Evolutionary conservation across 2,888 invertebrate genomes (phyloP), one percentile per base, ranked within the genome.

Genomic region (Frankliniella intonsa): DNA sequence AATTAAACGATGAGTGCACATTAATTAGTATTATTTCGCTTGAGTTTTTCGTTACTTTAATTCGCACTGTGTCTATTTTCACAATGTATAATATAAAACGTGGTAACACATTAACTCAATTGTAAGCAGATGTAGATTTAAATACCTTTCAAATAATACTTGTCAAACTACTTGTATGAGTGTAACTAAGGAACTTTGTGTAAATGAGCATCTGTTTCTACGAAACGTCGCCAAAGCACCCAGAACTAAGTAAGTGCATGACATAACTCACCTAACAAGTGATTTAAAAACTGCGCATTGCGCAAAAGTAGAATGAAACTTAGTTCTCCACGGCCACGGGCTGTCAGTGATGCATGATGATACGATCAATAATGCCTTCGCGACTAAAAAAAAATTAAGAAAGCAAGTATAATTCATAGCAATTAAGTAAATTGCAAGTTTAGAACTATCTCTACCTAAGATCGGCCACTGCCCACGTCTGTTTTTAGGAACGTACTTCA

Each of bases 401-500:
- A 65, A 22, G 3, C 27, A 50, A 80, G 51, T n/a, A 25, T 9
- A 76, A 76, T 79, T 14, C 14, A 62, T 14, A 62, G 38, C 51
- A 80, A 80, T 69, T 76, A 82, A 81, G 62, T 8, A 12, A 82
- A 69, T 55, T 81, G 25, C 25, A 81, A 82, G 49, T 81, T 49
- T 38, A 12, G 62, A 62, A 62, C 62, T 17, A n/a, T 10, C 62
- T n/a, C 51, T 22, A 49, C 65, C 50, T 81, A 69, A 81, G 65
- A n/a, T 65, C 62, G 81, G 49, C 51, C 69, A 76, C 69, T 76
- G n/a, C 10, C 69, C 25, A 8, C 25, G 25, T 76, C 80, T 84
- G 80, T 81, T 88, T 89, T 86, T 91, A 97, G 98, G 98, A 88
- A 97, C 98, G 86, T 98, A 98, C 91, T 98, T 98, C 93, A 98